Evolutionary conservation across 2,888 invertebrate species (phyloP), one percentile per base, ranked within the genome.

Genomic region (Timema podura): DNA sequence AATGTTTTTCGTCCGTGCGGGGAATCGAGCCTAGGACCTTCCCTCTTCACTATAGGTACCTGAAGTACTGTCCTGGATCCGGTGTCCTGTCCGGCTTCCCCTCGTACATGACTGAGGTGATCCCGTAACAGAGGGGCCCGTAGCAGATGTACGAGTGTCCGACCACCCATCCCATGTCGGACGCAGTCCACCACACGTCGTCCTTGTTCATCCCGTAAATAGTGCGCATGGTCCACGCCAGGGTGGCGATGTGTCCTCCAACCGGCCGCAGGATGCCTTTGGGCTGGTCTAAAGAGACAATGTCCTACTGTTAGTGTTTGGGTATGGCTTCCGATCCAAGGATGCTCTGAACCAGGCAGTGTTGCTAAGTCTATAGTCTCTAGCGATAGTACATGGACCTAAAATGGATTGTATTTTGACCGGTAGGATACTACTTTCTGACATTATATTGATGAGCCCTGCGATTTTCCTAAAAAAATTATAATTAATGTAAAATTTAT

Each of bases 31-130:
- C 30, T 3, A 30, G 30, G 30, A 30, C 30, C 30, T 30, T 30
- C 30, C 30, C 3, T 30, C 30, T 30, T 30, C 30, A 30, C 30
- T 30, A 3, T 61, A 65, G 68, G 76, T 79, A 92, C 92, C 93
- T 88, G 80, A 95, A 96, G 82, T 95, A 96, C 79, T 94, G 92
- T 54, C 92, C 92, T 5, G 96, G 91, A 81, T 96, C 93, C 0
- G 96, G 96, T 0, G 96, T 97, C 73, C 96, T 89, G 76, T 96
- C 95, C 0, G 96, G 97, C 79, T 97, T 97, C 5, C 97, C 97
- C 81, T 97, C 93, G 77, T 92, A 94, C 83, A 95, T 87, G 30
- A 95, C 85, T 67, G 90, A 91, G 0, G 95, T 95, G 61, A 89
- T 84, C 0, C 95, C 93, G 74, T 90, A 88, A 0, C 94, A 82